Percentiles rank a stretch among this genome's conserved stretches.
Conservation (phyloP, 2,888 invertebrate species). For the Cheilosia vernalis region DNA sequence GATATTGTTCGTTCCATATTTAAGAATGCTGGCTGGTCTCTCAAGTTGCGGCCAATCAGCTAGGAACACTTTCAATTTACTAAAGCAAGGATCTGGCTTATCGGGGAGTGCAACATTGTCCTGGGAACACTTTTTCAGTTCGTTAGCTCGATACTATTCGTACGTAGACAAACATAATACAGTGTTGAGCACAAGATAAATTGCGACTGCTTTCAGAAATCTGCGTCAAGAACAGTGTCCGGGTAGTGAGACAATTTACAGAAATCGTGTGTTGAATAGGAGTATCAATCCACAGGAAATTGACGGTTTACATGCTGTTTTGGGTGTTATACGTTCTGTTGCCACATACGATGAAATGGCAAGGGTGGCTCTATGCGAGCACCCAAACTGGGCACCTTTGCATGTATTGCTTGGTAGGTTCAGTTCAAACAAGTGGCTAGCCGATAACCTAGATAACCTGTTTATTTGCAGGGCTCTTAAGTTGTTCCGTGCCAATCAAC, state of each 20-base stretch:
- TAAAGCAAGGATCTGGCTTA: slow-evolving; percentile 87
- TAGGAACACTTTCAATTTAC: slow-evolving; percentile 89
- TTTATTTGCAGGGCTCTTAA: slow-evolving; percentile 87
- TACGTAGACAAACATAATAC: slow-evolving; percentile 80
- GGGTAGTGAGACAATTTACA: slow-evolving; percentile 87
- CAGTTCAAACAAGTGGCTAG: background rate
- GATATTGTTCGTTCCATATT: slow-evolving; percentile 92
- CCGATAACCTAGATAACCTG: background rate
- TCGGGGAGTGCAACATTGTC: slow-evolving; percentile 86
- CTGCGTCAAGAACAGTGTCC: slow-evolving; percentile 89
- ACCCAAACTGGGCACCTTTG: slow-evolving; percentile 93
- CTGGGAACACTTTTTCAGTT: slow-evolving; percentile 94
- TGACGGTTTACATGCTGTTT: slow-evolving; percentile 92
- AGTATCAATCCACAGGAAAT: slow-evolving; percentile 92
- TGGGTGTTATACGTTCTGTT: slow-evolving; percentile 90
- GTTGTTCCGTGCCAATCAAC: slow-evolving; percentile 93
- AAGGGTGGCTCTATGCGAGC: slow-evolving; percentile 92
- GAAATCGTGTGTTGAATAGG: slow-evolving; percentile 84
- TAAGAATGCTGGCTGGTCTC: slow-evolving; percentile 93
- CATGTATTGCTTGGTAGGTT: slow-evolving; percentile 88
- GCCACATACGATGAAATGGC: slow-evolving; percentile 92
- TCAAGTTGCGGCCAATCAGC: slow-evolving; percentile 91
- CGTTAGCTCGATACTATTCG: slow-evolving; percentile 89
- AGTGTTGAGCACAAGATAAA: background rate
- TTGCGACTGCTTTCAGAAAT: slow-evolving; percentile 83